Base-by-base conservation (phyloP, 2,888 invertebrate genomes). In the Uropetala carovei region DNA sequence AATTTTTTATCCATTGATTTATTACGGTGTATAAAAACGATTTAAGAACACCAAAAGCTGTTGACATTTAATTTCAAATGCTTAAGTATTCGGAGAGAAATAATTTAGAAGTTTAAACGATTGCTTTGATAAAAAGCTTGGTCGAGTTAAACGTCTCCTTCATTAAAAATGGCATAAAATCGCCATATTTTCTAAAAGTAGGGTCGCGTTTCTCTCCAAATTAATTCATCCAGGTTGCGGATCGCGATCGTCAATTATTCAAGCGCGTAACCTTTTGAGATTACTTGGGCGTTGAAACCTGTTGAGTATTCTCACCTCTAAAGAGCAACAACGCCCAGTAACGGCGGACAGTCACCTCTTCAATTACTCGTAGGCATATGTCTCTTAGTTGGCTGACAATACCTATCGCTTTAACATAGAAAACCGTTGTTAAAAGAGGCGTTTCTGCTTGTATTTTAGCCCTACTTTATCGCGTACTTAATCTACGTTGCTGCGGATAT, bases 231-330 rank as follows among this genome's bases (percentile, higher is more conserved):
- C 75, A 75, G 75, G 27, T 27, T 75, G 22, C 14, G 11, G 13
- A 9, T 4, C 75, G 27, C 22, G 13, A 22, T 27, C 75, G 10
- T 75, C 75, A 75, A 75, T 75, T 75, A 75, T 75, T 75, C 75
- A 75, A 11, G 75, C 22, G 27, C 22, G 27, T 75, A 75, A 75
- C 75, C 75, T 75, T 75, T 75, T 27, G 11, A 27, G 75, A 75
- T 75, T 75, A 75, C 75, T 14, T 75, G 75, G 75, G 75, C 75
- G 75, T 75, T 75, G 75, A 75, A 75, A 75, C 75, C 75, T 75
- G 75, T 75, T 75, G 75, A 75, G 75, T 75, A 75, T 75, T 75
- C 75, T 75, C 75, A 75, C 75, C 75, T 75, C 27, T 75, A 14
- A 75, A 27, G 5, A 8, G 75, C 22, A 75, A 27, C 27, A 27